These are phyloP conservation scores for Hirtodrosophila alboralis DNA, from an alignment of 2,888 invertebrate species.

Conservation along the genomic window DNA sequence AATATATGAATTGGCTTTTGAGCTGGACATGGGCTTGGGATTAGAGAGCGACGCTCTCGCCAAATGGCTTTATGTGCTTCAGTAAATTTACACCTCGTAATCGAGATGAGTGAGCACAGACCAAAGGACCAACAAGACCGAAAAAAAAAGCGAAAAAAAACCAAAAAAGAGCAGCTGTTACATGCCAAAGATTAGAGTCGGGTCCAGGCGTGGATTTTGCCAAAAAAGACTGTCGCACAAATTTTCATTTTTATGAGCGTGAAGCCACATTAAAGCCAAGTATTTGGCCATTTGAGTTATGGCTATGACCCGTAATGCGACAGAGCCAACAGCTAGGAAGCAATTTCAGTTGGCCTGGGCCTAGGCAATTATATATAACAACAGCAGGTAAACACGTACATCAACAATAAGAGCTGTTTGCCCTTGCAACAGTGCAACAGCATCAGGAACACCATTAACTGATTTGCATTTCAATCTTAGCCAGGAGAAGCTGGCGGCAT, in stretches of 20 bases:
- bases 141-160: slow-evolving; percentile 14
- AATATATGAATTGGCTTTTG: slow-evolving; percentile 77
- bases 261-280: slow-evolving; percentile 57
- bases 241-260: slow-evolving; percentile 71
- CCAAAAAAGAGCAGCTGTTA: slow-evolving; percentile 57
- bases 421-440: slow-evolving; percentile 33
- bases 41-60: slow-evolving; percentile 46
- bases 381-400: slow-evolving; percentile 45
- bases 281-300: slow-evolving; percentile 62
- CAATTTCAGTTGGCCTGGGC: slow-evolving; percentile 30
- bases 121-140: slow-evolving; percentile 1
- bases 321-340: slow-evolving; percentile 9
- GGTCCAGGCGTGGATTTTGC: slow-evolving; percentile 30
- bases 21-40: slow-evolving; percentile 56
- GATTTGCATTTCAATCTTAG: slow-evolving; percentile 75
- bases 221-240: slow-evolving; percentile 71
- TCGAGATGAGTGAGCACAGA: slow-evolving; percentile 64
- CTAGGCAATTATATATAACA: slow-evolving; percentile 60
- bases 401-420: slow-evolving; percentile 53
- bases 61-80: slow-evolving; percentile 79
- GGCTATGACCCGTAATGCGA: slow-evolving; percentile 18
- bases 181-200: slow-evolving; percentile 65
- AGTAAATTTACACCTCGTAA: slow-evolving; percentile 81
- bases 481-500: slow-evolving; percentile 62
- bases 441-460: slow-evolving; percentile 65